Conservation (phyloP, 2,113 vertebrate genomes). For the Mus pahari region DNA sequence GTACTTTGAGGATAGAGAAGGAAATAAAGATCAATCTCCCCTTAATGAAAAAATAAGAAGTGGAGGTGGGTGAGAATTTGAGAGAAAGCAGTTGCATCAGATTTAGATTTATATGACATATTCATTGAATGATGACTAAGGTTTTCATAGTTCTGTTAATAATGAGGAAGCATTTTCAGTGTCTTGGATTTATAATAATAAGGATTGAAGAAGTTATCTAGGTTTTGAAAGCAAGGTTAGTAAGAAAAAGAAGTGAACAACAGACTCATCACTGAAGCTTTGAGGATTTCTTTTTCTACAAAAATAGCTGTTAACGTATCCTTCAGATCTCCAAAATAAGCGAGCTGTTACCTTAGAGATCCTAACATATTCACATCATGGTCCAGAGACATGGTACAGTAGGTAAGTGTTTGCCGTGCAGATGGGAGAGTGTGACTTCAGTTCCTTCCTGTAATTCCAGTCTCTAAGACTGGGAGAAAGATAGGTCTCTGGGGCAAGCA, state of each 20-base stretch:
- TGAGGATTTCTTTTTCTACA: neutral
- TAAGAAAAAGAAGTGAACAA: neutral
- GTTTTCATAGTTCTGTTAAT: conserved; percentile 4
- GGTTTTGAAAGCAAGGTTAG: conserved; percentile 44
- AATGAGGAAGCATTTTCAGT: conserved; percentile 33
- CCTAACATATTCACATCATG: neutral
- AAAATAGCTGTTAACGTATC: neutral
- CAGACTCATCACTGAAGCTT: neutral
- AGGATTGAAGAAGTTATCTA: neutral
- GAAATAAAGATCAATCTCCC: conserved; percentile 52
- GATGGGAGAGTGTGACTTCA: neutral
- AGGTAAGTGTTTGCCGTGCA: neutral
- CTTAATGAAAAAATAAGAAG: conserved; percentile 35
- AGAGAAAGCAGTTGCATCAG: conserved; percentile 41
- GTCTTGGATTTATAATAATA: neutral
- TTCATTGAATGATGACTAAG: neutral
- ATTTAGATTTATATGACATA: conserved; percentile 13
- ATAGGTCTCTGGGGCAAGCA: neutral
- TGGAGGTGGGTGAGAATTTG: neutral
- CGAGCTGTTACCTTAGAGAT: neutral
- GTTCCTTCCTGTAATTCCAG: neutral
- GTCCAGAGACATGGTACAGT: neutral
- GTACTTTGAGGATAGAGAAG: conserved; percentile 56
- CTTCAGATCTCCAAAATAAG: neutral
- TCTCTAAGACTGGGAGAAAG: neutral